Conservation (phyloP, 2,888 invertebrate genomes). For the Caprella mutica region DNA sequence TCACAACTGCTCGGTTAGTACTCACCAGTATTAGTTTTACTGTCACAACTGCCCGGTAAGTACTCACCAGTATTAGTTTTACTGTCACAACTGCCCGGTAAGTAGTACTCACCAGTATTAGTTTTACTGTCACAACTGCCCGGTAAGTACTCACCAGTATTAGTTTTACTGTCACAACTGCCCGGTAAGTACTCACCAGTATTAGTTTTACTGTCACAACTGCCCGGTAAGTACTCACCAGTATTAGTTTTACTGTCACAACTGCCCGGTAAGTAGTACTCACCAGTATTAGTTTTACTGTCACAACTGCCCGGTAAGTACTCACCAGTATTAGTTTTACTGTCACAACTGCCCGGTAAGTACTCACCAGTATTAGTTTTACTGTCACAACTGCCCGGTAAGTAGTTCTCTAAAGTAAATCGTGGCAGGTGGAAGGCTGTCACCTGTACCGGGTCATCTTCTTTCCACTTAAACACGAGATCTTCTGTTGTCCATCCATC, state of each 20-base stretch:
- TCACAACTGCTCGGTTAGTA: too few relatives aligned
- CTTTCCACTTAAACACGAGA: slow-evolving; percentile 83
- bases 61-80: too few relatives aligned
- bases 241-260: slow-evolving; percentile 95
- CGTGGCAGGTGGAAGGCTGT: slow-evolving; percentile 85
- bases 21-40: too few relatives aligned
- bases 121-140: too few relatives aligned
- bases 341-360: slow-evolving; percentile 88
- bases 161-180: too few relatives aligned
- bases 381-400: slow-evolving; percentile 91
- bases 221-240: slow-evolving; percentile 52
- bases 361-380: slow-evolving; percentile 85
- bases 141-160: too few relatives aligned
- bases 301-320: slow-evolving; percentile 91
- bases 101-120: too few relatives aligned
- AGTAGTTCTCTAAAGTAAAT: slow-evolving; percentile 86
- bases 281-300: slow-evolving; percentile 95
- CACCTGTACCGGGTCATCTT: slow-evolving; percentile 88
- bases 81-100: too few relatives aligned
- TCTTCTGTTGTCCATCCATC: slow-evolving; percentile 97
- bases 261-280: slow-evolving; percentile 87
- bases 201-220: too few relatives aligned
- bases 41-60: too few relatives aligned
- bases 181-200: too few relatives aligned
- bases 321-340: slow-evolving; percentile 94